Evolutionary conservation across 2,113 vertebrate genomes (phyloP), one percentile per base, ranked within the genome.

Genomic region (Scopus umbretta): DNA sequence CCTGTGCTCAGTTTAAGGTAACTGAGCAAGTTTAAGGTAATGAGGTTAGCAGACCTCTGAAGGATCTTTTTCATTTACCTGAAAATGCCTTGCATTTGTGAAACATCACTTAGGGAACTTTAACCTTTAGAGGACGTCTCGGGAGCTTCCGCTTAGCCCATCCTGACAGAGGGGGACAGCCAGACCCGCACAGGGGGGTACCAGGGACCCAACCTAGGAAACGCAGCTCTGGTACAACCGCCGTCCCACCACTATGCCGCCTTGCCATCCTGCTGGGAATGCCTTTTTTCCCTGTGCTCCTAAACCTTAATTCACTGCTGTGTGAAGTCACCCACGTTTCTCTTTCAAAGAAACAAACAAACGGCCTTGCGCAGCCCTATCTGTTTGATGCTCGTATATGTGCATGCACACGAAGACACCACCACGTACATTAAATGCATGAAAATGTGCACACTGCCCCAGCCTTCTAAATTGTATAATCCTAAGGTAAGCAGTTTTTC

Each of bases 401-500:
- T 13, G 50, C 30, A 30, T 23, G 16, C 67, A 71, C 67, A 90
- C 27, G 62, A 47, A 80, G 43, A 38, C 16, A 40, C 11, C 45
- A 30, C 62, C 38, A 12, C 2, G 7, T 55, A 68, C 4, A 6
- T 70, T 70, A 90, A 80, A 71, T 9, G 65, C n/a, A 65, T 82
- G 76, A 62, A 71, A 86, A 67, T 13, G 16, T 67, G 58, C 38
- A 82, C 52, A 16, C 29, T 84, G 86, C 84, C 83, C 83, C 5
- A 3, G 58, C 29, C 84, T 81, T 80, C 74, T 61, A 55, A 88
- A 86, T 40, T 29, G 36, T 67, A 80, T 89, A 96, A 97, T 90
- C 87, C 84, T 66, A 70, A 68, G 63, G 59, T 84, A 94, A 92
- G 86, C 86, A 91, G 71, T 61, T 96, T 93, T 87, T 73, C 61